Conservation (phyloP, 2,113 vertebrate species). For the Pteropus alecto region DNA sequence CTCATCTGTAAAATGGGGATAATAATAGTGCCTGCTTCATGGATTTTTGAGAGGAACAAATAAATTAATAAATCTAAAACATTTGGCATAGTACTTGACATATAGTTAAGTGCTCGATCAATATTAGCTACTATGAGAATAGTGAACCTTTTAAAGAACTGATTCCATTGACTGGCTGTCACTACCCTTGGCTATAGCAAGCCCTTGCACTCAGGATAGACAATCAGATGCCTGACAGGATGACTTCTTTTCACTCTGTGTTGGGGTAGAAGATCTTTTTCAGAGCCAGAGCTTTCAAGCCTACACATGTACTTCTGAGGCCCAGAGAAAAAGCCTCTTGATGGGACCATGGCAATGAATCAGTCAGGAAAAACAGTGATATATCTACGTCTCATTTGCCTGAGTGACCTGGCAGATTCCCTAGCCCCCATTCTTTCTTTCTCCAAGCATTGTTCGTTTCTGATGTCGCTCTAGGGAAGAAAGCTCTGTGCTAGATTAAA, state of each 20-base stretch:
- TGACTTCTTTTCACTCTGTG: neutral
- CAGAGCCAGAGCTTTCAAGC: neutral
- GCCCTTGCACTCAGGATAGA: neutral
- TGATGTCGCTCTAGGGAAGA: neutral
- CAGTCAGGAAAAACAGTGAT: neutral
- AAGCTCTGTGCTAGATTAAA: neutral
- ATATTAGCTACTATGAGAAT: neutral
- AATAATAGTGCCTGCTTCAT: neutral
- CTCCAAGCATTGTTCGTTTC: neutral
- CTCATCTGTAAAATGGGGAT: neutral
- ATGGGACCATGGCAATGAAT: neutral
- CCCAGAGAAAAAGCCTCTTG: neutral
- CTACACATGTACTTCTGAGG: neutral
- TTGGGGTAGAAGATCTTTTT: neutral
- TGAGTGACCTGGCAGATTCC: neutral
- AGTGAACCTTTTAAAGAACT: neutral
- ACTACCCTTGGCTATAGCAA: neutral
- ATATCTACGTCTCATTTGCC: neutral
- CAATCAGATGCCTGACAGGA: neutral
- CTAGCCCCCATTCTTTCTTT: neutral
- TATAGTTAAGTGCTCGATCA: neutral
- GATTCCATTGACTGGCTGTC: neutral
- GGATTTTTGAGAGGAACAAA: neutral
- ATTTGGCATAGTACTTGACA: neutral
- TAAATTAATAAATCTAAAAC: conserved; percentile 14